Conservation (phyloP, 2,113 vertebrate species). For the Caracal caracal region DNA sequence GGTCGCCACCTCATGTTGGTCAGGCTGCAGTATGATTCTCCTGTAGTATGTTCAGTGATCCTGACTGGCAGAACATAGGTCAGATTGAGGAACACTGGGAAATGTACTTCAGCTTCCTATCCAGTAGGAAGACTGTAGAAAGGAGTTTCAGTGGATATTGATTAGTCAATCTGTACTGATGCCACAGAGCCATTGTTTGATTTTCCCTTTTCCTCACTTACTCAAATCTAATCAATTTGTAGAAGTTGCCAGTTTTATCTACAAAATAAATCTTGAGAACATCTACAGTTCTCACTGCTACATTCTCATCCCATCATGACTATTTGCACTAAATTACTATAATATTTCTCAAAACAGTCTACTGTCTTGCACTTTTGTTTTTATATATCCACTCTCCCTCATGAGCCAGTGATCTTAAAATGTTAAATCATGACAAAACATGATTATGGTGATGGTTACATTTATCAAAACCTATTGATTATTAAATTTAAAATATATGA, state of each 20-base stretch:
- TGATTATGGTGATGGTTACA: not conserved
- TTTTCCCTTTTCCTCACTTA: not conserved
- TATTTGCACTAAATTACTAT: not conserved
- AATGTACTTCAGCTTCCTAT: not conserved
- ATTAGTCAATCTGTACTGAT: not conserved
- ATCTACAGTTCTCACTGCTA: not conserved
- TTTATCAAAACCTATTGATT: not conserved
- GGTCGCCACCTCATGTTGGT: not conserved
- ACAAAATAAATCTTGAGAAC: not conserved
- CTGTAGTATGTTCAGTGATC: not conserved
- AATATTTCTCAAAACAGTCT: not conserved
- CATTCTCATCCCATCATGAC: not conserved
- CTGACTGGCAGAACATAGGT: not conserved
- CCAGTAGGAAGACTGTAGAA: not conserved
- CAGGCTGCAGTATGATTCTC: not conserved
- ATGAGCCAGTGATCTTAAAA: not conserved
- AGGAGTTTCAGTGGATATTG: not conserved
- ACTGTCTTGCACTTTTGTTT: not conserved
- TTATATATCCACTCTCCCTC: not conserved
- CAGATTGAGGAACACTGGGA: not conserved
- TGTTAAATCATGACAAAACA: not conserved
- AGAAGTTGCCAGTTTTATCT: not conserved
- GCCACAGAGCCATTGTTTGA: too few relatives aligned
- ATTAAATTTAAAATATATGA: not conserved
- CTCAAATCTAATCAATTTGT: not conserved